A percentile compares a stretch with the other conserved stretches of the same genome.
Conservation (phyloP, 2,797 vertebrate species). For the Danio aesculapii region DNA sequence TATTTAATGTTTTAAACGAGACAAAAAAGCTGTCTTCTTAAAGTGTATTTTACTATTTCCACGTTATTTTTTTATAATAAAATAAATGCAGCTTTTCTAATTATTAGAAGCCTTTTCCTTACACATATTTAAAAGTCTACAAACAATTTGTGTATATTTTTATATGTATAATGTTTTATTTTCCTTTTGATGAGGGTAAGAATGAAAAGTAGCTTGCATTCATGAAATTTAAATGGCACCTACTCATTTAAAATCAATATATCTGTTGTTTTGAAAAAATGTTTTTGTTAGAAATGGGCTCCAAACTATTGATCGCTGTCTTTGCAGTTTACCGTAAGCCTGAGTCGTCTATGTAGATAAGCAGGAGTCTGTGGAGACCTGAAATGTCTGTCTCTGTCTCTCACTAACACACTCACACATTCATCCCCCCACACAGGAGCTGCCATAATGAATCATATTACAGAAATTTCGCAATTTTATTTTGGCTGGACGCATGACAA, state of each 20-base stretch:
- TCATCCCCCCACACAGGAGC: constrained; percentile 13
- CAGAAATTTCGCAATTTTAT: constrained; percentile 44
- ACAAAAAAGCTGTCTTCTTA: too few species aligned
- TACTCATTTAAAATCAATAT: constrained; percentile 33
- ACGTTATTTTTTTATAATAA: too few species aligned
- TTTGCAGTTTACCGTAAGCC: constrained; percentile 23
- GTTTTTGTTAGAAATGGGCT: constrained; percentile 16
- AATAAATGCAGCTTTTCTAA: too few species aligned
- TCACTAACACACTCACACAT: constrained; percentile 29
- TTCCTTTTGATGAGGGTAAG: background rate
- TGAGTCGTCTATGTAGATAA: constrained; percentile 18
- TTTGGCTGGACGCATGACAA: constrained; percentile 41
- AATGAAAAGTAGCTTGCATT: background rate
- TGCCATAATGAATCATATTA: constrained; percentile 32
- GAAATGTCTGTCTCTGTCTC: constrained; percentile 22
- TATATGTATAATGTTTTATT: background rate
- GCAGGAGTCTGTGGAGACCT: constrained; percentile 22
- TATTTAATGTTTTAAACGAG: too few species aligned
- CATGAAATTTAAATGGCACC: background rate
- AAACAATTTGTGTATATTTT: background rate
- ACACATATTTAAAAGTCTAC: too few species aligned
- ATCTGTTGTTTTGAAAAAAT: constrained; percentile 9
- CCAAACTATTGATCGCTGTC: constrained; percentile 27
- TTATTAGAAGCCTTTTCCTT: too few species aligned
- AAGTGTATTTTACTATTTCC: too few species aligned